Base-by-base conservation (phyloP, 2,888 invertebrate species). In the Oxystoma pomonae region DNA sequence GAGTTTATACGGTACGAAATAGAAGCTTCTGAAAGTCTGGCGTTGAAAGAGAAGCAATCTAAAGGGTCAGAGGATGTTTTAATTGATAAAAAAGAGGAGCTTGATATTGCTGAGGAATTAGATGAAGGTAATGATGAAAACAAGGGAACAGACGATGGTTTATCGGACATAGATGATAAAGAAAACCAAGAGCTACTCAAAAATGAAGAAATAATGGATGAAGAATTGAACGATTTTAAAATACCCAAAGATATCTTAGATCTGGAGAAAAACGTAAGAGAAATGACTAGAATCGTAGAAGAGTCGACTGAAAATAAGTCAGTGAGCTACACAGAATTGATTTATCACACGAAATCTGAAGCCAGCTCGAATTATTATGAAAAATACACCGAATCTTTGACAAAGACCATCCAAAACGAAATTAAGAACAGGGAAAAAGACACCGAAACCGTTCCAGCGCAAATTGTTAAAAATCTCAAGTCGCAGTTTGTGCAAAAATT, bases 381-480 rank as follows among this genome's bases (percentile, higher is more conserved):
- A 58, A 74, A 73, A 58, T 73, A 74, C 52, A 68, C 71, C 5
- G 72, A 74, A 55, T 67, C 72, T 3, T 61, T 71, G 16, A 61
- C 71, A 9, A 72, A 72, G 57, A 71, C 63, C 57, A 60, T 67
- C 16, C 64, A 67, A 63, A 71, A 68, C 56, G 67, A 68, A 12
- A 62, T 67, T 20, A 65, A 70, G 12, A 71, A 70, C 53, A 69
- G 68, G 22, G 74, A 75, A 60, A 75, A 74, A 61, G 74, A 74
- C 61, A 75, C 75, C 1, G 73, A 73, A 59, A 71, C 71, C 1
- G 74, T 74, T 1, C 74, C 75, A 0, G 58, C 72, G 0, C 70
- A 73, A 60, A 75, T 76, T 16, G 75, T 75, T 3, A 71, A 74
- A 57, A 71, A 72, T 56, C 64, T 78, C 55, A 78, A 76, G 64